Conservation (phyloP, 2,888 invertebrate genomes). For the Gasteruption jaculator region DNA sequence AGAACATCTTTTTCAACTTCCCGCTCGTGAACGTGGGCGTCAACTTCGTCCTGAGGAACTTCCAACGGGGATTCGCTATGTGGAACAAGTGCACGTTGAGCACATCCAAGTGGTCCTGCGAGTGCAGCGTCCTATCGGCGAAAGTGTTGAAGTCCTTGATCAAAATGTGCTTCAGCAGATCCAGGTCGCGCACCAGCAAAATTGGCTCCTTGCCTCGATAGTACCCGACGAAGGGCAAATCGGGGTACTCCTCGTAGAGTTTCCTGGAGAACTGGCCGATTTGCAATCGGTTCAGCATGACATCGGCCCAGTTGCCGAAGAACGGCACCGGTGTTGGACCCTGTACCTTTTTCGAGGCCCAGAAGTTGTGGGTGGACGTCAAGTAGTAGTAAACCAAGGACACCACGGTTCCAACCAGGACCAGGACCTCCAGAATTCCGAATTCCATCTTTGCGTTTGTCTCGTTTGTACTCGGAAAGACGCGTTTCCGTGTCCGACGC, state of each 20-base stretch:
- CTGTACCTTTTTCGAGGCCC: constrained; percentile 44
- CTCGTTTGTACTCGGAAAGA: no score
- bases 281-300: constrained; percentile 17
- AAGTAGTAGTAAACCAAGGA: constrained; percentile 27
- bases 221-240: constrained; percentile 48
- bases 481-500: no score
- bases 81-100: no score
- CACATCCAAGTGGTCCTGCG: no score
- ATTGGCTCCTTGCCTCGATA: constrained; percentile 43
- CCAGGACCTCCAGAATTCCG: constrained; percentile 23
- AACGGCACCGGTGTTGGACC: constrained; percentile 42
- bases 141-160: constrained; percentile 50
- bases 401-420: constrained; percentile 48
- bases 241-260: constrained; percentile 23
- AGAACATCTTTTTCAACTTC: constrained; percentile 54
- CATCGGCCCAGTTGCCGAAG: constrained; percentile 43
- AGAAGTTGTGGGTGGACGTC: constrained; percentile 43
- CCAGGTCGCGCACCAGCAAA: constrained; percentile 45
- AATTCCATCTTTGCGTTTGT: no score
- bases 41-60: no score
- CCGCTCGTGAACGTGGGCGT: no score
- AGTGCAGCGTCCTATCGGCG: no score
- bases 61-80: no score
- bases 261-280: constrained; percentile 15
- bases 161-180: constrained; percentile 43